A percentile compares a stretch with the other conserved stretches of the same genome.
These are phyloP conservation scores for Trichonephila clavipes DNA, from an alignment of 1,140 invertebrate species.

Conservation along the genomic window DNA sequence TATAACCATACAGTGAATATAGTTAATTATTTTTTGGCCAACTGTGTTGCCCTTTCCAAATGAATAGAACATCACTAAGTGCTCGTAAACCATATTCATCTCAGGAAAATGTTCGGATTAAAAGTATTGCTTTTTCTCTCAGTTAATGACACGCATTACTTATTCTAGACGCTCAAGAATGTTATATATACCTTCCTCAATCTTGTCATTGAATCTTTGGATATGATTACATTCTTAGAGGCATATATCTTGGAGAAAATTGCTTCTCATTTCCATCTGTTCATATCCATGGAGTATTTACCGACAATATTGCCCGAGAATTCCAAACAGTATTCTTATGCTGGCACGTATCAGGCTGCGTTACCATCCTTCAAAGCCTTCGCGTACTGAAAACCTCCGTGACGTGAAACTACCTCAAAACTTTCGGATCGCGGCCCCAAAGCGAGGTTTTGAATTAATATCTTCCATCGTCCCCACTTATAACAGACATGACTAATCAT, in stretches of 20 bases:
- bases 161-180: too few species aligned
- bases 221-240: too few species aligned
- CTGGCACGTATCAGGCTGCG: not conserved
- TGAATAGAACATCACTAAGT: too few species aligned
- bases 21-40: too few species aligned
- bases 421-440: not conserved
- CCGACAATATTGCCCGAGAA: not conserved
- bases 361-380: not conserved
- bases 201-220: too few species aligned
- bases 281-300: not conserved
- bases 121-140: too few species aligned
- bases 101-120: too few species aligned
- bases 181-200: too few species aligned
- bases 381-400: not conserved
- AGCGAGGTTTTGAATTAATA: slow-evolving; percentile 50
- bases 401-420: not conserved
- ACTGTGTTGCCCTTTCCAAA: too few species aligned
- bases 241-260: not conserved
- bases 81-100: too few species aligned
- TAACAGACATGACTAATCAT: slow-evolving; percentile 72
- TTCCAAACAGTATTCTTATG: not conserved
- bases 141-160: too few species aligned
- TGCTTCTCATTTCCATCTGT: not conserved
- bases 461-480: slow-evolving; percentile 42
- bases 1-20: too few species aligned